Evolutionary conservation across 2,113 vertebrate species (phyloP), one percentile per base, ranked within the genome.

Genomic region (Oncorhynchus keta): DNA sequence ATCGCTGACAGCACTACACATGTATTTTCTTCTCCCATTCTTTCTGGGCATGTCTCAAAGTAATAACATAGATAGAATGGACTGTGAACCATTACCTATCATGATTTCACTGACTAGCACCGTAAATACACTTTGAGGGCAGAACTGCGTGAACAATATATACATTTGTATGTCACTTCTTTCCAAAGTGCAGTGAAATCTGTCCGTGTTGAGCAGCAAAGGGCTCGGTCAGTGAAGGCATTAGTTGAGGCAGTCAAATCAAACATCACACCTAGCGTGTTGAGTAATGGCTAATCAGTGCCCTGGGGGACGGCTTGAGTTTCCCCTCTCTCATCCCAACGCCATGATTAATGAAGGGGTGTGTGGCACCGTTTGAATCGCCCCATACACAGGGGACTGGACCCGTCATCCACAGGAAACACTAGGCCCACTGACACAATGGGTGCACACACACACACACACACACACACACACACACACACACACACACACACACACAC

Each of bases 171-270:
- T 79, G 77, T 79, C 78, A 57, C 61, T 64, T 18, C 75, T 74
- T 81, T 83, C 79, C 55, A 57, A 80, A 82, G 30, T 28, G 30
- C 30, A 35, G 30, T 32, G 83, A 87, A 89, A 86, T 90, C 83
- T 86, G 85, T 90, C 81, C 76, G 55, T 74, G 83, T 62, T 30
- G 81, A 80, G 80, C 28, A 73, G 83, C 79, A 73, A 70, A 3
- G 75, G 83, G 73, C 79, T 76, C 49, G 45, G 68, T 64, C 30
- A 45, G 68, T 64, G 79, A 81, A 77, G 85, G 80, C 81, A 86
- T 82, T 85, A 88, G 86, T 88, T 84, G 87, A 85, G 79, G 83
- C 83, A 83, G 88, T 86, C 82, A 74, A 85, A 86, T 87, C 85
- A 87, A 87, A 89, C 88, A 81, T 90, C 85, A 83, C 87, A 79